Evolutionary conservation across 1,140 invertebrate species (phyloP), one percentile per base, ranked within the genome.

Genomic region (Hycleus phaleratus): DNA sequence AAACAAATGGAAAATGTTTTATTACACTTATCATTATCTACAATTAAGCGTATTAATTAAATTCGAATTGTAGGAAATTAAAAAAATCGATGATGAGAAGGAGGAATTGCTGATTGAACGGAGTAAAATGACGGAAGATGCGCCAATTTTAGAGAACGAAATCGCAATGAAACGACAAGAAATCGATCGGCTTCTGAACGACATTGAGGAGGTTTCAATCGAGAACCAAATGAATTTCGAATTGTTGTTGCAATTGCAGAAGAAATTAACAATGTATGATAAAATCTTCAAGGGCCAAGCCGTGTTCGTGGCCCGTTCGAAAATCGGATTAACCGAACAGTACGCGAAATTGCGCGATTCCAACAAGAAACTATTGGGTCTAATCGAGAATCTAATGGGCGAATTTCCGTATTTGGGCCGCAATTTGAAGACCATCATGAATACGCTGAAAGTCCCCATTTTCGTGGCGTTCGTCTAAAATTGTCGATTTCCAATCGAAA

Each of bases 211-310:
- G 50, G 56, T 24, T 43, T 12, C 38, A 26, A 62, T 65, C 0
- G 73, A 81, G 61, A 71, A 73, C 45, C 74, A 76, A 60, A 50
- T 74, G 73, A 84, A 82, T 62, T 74, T 85, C 8, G 82, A 85
- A 63, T 67, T 78, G 45, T 70, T 85, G 9, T 70, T 85, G 4
- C 73, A 79, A n/a, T 78, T 79, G 59, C 84, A 86, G 64, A 77
- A 77, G 38, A 81, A 81, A 63, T 73, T 77, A 0, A 77, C 77
- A 54, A 70, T 80, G 12, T 78, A 83, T 46, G 70, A 76, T 18
- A 78, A 81, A 24, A 63, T 85, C 0, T 75, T 75, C 1, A 62
- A 62, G 60, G 74, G 64, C 12, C 68, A 75, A 3, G 62, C 2
- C 32, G 32, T 32, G 32, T 32, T 32, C 4, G 4, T 32, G 32